These are phyloP conservation scores for Myotis vivesi DNA, from an alignment of 2,797 vertebrate genomes.

Conservation along the genomic window DNA sequence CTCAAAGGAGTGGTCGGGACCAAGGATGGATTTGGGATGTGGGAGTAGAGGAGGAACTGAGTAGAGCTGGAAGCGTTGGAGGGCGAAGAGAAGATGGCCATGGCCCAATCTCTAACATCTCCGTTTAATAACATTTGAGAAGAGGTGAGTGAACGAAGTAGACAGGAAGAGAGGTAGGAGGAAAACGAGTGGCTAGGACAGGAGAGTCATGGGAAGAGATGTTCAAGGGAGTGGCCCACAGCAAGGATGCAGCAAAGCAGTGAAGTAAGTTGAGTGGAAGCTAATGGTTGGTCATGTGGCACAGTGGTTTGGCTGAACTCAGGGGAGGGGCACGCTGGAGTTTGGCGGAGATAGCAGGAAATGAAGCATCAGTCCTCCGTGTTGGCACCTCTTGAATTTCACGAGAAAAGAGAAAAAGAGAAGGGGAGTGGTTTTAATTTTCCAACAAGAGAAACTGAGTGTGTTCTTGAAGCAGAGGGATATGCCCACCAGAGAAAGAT, in stretches of 20 bases:
- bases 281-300: neutral
- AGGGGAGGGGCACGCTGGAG: neutral
- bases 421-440: neutral
- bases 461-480: neutral
- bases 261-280: accelerated
- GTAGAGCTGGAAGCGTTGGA: neutral
- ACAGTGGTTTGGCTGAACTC: neutral
- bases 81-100: neutral
- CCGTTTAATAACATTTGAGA: accelerated
- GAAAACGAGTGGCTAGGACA: neutral
- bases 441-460: neutral
- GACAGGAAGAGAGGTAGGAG: neutral
- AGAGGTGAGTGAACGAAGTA: neutral
- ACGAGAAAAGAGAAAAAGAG: neutral
- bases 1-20: neutral
- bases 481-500: neutral
- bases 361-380: neutral
- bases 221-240: too few species aligned
- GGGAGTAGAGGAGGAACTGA: neutral
- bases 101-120: neutral
- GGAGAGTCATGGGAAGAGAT: neutral
- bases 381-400: neutral
- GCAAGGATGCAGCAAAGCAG: neutral
- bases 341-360: neutral
- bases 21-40: neutral